A percentile compares a stretch with the other conserved stretches of the same genome.
Evolutionary conservation across 2,113 vertebrate species (phyloP).

Genomic region (Sceloporus tristichus): DNA sequence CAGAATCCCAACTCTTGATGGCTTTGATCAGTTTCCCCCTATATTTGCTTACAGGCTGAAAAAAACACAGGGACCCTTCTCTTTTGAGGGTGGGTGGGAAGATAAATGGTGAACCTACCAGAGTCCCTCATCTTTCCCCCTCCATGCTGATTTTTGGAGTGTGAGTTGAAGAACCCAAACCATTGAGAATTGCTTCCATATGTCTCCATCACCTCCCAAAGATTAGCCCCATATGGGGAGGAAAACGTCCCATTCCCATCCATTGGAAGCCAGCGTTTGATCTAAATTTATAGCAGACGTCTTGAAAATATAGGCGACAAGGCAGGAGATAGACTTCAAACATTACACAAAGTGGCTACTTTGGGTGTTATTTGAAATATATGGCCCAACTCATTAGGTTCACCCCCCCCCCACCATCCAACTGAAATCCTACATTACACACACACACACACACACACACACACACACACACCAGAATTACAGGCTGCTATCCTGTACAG

Average conservation of each 20-base stretch:
- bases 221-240: slow-evolving; percentile 75
- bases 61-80: neutral
- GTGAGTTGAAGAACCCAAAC: slow-evolving; percentile 72
- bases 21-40: neutral
- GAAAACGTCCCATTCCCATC: slow-evolving; percentile 49
- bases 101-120: slow-evolving; percentile 24
- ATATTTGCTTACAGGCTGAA: neutral
- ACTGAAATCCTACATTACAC: too few species aligned
- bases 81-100: slow-evolving; percentile 3
- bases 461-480: too few species aligned
- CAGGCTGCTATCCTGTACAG: too few species aligned
- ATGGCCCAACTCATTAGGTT: slow-evolving; percentile 42
- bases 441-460: too few species aligned
- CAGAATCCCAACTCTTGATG: neutral
- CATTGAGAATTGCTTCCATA: slow-evolving; percentile 74
- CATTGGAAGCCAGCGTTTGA: slow-evolving; percentile 63
- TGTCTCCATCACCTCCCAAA: slow-evolving; percentile 66
- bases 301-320: slow-evolving; percentile 65
- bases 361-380: slow-evolving; percentile 65
- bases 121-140: slow-evolving; percentile 42
- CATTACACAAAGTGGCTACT: slow-evolving; percentile 55
- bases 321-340: slow-evolving; percentile 72
- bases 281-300: slow-evolving; percentile 74
- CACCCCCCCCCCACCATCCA: too few species aligned
- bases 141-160: slow-evolving; percentile 61